Conservation (phyloP, 2,797 vertebrate species). For the Alca torda region DNA sequence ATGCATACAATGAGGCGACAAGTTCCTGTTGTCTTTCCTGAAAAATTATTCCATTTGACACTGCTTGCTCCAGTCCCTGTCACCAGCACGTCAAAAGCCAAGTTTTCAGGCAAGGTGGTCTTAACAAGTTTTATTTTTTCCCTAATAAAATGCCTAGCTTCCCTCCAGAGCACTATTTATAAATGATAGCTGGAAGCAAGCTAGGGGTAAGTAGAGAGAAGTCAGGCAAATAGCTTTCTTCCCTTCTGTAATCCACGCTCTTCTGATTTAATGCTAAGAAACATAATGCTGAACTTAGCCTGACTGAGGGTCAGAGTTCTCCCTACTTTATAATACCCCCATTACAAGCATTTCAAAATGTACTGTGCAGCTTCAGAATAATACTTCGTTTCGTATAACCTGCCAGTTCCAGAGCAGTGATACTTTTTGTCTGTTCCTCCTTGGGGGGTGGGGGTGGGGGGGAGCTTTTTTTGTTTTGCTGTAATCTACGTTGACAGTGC, state of each 20-base stretch:
- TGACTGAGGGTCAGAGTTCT: slow-evolving; percentile 52
- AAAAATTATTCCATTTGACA: slow-evolving; percentile 81
- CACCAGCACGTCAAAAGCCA: slow-evolving; percentile 78
- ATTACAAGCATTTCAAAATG: not conserved
- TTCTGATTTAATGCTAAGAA: slow-evolving; percentile 66
- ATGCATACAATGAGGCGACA: slow-evolving; percentile 69
- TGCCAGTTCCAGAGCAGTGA: not conserved
- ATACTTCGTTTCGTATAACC: not conserved
- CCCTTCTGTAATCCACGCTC: not conserved
- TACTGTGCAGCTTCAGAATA: not conserved
- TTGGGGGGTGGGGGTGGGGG: too few relatives aligned
- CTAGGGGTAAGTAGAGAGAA: slow-evolving; percentile 34
- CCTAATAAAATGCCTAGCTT: slow-evolving; percentile 67
- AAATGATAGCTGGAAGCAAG: slow-evolving; percentile 80
- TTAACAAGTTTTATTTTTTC: slow-evolving; percentile 66
- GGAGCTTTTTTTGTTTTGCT: not conserved
- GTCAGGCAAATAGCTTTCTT: slow-evolving; percentile 63
- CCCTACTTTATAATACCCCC: not conserved
- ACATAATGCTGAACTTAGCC: slow-evolving; percentile 45
- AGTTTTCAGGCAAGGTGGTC: slow-evolving; percentile 79
- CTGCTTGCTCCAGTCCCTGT: slow-evolving; percentile 75
- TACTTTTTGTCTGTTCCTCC: not conserved
- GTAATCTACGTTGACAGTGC: not conserved
- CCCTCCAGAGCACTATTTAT: slow-evolving; percentile 76
- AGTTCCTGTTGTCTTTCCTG: slow-evolving; percentile 78